Base-by-base conservation (phyloP, 2,113 vertebrate genomes). In the Elgaria multicarinata region DNA sequence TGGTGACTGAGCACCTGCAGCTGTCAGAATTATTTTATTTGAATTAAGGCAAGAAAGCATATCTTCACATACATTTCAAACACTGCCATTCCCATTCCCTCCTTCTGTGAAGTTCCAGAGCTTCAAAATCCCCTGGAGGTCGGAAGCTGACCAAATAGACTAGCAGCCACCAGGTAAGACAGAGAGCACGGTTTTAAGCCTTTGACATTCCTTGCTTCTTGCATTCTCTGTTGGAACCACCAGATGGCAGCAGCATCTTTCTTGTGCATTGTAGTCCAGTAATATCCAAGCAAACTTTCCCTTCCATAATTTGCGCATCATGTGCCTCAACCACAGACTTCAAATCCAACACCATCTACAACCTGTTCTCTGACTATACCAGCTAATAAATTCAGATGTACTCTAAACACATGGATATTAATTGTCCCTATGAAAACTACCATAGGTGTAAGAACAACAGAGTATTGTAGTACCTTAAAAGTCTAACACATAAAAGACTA, bases 211-310 rank as follows among this genome's bases (percentile, higher is more conserved):
- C 58, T 26, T 26, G n/a, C 8, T 16, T 28, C 31, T 44, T 28
- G 4, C 4, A 33, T 0, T 6, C 24, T 33, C 82, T 46, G 3
- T 31, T 14, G 24, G 20, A 0, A 0, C 77, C 62, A 80, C 33
- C 67, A 90, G 78, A 28, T 82, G 85, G 89, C 78, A 74, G 78
- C n/a, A 86, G 14, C 9, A 72, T 26, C 33, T 53, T 55, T 28
- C 36, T 71, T 62, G n/a, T n/a, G 64, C 36, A 3, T 4, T 26
- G 31, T 22, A 13, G 1, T 4, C 36, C 1, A 3, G 12, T 24
- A 39, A 18, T 10, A 36, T 1, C n/a, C 26, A 42, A 44, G 39
- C 31, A 86, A 74, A 28, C 2, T 4, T 58, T 28, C 26, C 44
- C 1, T 50, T 72, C 16, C 50, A 50, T 28, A 2, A 12, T 31